A percentile compares a stretch with the other conserved stretches of the same genome.
These are phyloP conservation scores for Chamaetylas fuelleborni DNA, from an alignment of 2,113 vertebrate species.

Conservation along the genomic window DNA sequence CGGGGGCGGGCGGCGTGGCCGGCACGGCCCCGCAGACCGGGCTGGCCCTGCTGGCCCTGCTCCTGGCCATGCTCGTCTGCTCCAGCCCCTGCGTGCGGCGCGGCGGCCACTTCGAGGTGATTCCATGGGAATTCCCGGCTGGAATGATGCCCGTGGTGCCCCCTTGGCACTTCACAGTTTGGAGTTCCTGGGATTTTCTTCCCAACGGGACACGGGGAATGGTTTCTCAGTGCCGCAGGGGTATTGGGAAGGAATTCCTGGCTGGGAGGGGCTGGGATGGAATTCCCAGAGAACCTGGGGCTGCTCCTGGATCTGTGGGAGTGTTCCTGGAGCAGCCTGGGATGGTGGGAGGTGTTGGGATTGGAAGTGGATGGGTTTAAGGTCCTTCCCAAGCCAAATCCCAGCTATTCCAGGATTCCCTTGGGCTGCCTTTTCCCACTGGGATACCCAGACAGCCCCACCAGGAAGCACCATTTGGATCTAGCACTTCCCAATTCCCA, in stretches of 20 bases:
- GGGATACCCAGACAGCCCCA: not conserved
- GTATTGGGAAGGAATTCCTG: not conserved
- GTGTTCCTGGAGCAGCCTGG: not conserved
- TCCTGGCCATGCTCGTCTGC: not conserved
- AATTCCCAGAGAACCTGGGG: not conserved
- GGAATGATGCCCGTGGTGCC: too few relatives aligned
- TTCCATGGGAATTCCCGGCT: not conserved
- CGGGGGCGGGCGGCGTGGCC: too few relatives aligned
- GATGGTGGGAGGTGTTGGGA: not conserved
- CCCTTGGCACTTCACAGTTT: fast-evolving
- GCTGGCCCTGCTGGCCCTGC: not conserved
- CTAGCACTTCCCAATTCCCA: fast-evolving
- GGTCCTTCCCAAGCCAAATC: not conserved
- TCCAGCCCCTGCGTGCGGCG: not conserved
- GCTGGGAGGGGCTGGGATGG: too few relatives aligned
- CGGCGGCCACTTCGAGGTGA: not conserved
- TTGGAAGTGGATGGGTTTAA: not conserved
- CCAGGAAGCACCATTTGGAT: fast-evolving
- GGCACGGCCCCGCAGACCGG: too few relatives aligned
- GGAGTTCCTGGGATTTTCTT: not conserved
- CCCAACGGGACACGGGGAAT: fast-evolving
- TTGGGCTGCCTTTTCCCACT: not conserved
- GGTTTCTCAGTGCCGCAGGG: fast-evolving
- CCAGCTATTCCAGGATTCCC: not conserved
- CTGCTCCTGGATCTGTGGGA: not conserved